A percentile compares a stretch with the other conserved stretches of the same genome.
These are phyloP conservation scores for Morus bassanus DNA, from an alignment of 2,797 vertebrate genomes.

Conservation along the genomic window DNA sequence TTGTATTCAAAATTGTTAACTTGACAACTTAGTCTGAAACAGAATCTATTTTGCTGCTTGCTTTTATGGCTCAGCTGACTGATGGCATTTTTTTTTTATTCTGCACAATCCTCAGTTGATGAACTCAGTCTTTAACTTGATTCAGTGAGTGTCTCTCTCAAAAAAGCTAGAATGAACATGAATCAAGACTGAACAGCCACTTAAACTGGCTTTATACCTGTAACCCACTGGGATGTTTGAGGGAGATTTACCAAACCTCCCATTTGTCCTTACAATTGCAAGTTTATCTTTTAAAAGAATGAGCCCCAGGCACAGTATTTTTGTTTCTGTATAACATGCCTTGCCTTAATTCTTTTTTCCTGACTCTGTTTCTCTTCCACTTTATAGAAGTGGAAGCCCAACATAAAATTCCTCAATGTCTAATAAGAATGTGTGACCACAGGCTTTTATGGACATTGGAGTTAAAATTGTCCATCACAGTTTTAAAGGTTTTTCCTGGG, in stretches of 20 bases:
- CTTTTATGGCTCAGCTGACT: slow-evolving; percentile 31
- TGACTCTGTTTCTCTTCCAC: background rate
- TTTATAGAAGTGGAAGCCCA: background rate
- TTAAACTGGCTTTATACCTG: slow-evolving; percentile 42
- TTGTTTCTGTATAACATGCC: slow-evolving; percentile 14
- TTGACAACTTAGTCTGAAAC: slow-evolving; percentile 36
- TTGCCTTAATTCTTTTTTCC: slow-evolving; percentile 22
- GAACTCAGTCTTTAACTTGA: slow-evolving; percentile 47
- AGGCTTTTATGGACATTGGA: background rate
- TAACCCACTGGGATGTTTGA: slow-evolving; percentile 20
- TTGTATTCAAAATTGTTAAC: slow-evolving; percentile 10
- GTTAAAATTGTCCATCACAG: slow-evolving; percentile 2
- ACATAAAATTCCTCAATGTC: slow-evolving; percentile 13
- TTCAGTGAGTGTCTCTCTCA: slow-evolving; percentile 35
- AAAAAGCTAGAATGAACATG: slow-evolving; percentile 22
- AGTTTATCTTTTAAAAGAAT: slow-evolving; percentile 47
- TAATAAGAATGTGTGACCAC: background rate
- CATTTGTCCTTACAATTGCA: slow-evolving; percentile 35
- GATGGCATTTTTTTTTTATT: slow-evolving; percentile 15
- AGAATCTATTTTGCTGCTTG: slow-evolving; percentile 32
- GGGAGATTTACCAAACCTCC: slow-evolving; percentile 16
- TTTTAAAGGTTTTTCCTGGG: slow-evolving; percentile 11
- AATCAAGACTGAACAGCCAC: slow-evolving; percentile 36
- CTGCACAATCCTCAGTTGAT: slow-evolving; percentile 30
- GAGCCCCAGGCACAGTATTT: slow-evolving; percentile 22